Evolutionary conservation across 2,797 vertebrate species (phyloP), one percentile per base, ranked within the genome.

Genomic region (Karalla daura): DNA sequence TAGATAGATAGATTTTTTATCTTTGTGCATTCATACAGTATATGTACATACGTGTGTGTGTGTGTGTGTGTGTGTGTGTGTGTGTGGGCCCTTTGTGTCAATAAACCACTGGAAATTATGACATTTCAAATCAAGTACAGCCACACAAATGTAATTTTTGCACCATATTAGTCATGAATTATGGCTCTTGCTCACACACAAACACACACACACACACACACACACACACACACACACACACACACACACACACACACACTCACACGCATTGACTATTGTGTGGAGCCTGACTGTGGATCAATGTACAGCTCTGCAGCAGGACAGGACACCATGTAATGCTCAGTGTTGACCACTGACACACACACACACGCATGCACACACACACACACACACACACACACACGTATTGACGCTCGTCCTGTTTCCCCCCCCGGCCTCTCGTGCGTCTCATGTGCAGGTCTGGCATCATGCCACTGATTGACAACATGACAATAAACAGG

Each of bases 311-410:
- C 15, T 56, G 64, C 71, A 50, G 54, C 66, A 44, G 76, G 59
- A 71, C 78, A 60, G 12, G 37, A 66, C 46, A 7, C 73, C 3
- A 28, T 78, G 45, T 60, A 63, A 63, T 36, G 70, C 74, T 77
- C 80, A 84, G 76, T 66, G 81, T 84, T 76, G 65, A n/a, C 45
- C 37, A 8, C 43, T 27, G 40, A 54, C 13, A 53, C 67, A 54
- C 52, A 58, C 64, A 61, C 14, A 51, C 60, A 55, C 17, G 5
- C 15, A 63, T 39, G n/a, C n/a, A n/a, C 37, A 8, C 43, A 24
- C 36, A 54, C 13, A 53, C 67, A 54, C 52, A 58, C 64, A 61
- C 14, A 51, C 60, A 55, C 17, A 5, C 15, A 63, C 36, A 43
- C 70, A 63, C 74, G 5, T 20, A 62, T 83, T 61, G 21, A 65